Evolutionary conservation across 2,797 vertebrate genomes (phyloP), one percentile per base, ranked within the genome.

Genomic region (Salmo trutta): DNA sequence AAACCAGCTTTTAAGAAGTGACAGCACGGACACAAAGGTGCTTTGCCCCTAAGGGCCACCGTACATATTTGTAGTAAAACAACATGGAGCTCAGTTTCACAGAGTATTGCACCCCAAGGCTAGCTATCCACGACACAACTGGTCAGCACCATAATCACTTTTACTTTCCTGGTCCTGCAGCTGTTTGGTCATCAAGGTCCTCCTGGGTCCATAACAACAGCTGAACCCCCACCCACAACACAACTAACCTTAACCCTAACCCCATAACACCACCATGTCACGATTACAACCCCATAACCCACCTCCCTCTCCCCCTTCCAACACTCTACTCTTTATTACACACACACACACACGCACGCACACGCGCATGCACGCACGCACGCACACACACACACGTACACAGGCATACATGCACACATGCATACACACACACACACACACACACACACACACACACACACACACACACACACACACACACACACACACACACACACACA

Each of bases 391-490:
- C 33, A 21, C 19, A 12, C 19, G 21, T n/a, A 51, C 17, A 53
- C 66, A 41, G 52, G 70, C 66, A 54, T 65, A 75, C 41, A 41
- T 56, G 41, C 66, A 36, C 47, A 47, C 53, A 21, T 31, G 41
- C 54, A 12, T 17, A 6, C 54, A n/a, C 54, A 56, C 6, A 19
- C 66, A n/a, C 5, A 17, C 31, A 41, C 16, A 68, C 33, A 47
- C 68, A 24, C 19, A 47, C 68, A 69, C 31, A 17, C 14, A 47
- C 68, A 70, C 33, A 21, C 19, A 12, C 19, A 47, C 36, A 70
- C 47, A 67, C 66, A 41, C 66, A 76, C 66, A 68, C 74, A 75
- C 41, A 62, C 73, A 54, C 66, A 53, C 47, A 47, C 53, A 36
- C 54, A 62, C 73, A 47, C 62, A 51, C 53, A n/a, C 29, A 27